Evolutionary conservation across 2,113 vertebrate species (phyloP).

Genomic region (Corvus hawaiiensis): DNA sequence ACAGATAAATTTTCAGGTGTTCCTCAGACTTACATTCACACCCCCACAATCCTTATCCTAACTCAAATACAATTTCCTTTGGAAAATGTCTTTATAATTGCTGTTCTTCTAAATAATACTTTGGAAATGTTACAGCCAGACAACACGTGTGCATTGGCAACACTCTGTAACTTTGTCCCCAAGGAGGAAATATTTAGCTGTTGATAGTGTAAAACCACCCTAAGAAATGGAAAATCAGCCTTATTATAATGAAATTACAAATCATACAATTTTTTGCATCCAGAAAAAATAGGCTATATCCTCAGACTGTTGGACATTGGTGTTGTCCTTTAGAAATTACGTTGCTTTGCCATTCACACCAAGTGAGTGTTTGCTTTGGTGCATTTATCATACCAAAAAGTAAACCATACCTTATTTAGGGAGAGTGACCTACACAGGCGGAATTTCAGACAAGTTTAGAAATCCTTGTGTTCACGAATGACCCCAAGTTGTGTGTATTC

Average conservation of each 20-base stretch:
- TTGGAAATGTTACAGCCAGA: background rate
- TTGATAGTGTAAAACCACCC: background rate
- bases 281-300: background rate
- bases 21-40: background rate
- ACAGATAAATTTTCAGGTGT: background rate
- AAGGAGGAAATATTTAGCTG: background rate
- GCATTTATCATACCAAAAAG: background rate
- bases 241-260: background rate
- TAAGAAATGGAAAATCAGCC: background rate
- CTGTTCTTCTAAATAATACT: background rate
- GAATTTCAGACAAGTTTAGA: background rate
- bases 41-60: background rate
- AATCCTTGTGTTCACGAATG: background rate
- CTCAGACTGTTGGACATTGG: background rate
- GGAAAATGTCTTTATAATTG: background rate
- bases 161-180: accelerated
- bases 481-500: background rate
- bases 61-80: background rate
- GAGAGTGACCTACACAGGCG: background rate
- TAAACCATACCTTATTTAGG: background rate
- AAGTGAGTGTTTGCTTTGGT: background rate
- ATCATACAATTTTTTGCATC: background rate
- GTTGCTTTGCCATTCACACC: background rate
- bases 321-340: background rate
- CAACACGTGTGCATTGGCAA: background rate